Conservation (phyloP, 2,797 vertebrate species). For the Gouania willdenowi region DNA sequence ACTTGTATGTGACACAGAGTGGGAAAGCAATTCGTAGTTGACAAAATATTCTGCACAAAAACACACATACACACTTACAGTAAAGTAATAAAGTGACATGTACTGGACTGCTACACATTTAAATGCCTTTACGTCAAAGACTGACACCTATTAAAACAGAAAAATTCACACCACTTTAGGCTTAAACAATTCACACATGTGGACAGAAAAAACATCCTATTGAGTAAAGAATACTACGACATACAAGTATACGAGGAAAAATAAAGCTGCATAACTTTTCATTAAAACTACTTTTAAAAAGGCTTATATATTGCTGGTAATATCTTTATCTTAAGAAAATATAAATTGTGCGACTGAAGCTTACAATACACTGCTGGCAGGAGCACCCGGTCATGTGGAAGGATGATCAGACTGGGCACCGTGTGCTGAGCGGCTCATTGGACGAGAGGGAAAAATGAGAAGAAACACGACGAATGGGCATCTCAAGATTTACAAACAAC, state of each 20-base stretch:
- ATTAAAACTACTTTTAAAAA: conserved; percentile 94
- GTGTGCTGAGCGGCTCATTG: conserved; percentile 43
- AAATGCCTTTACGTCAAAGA: conserved; percentile 55
- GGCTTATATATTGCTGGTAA: conserved; percentile 96
- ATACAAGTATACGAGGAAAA: conserved; percentile 75
- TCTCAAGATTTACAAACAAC: conserved; percentile 43
- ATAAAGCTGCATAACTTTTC: conserved; percentile 71
- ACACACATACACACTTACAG: conserved; percentile 67
- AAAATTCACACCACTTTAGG: conserved; percentile 56
- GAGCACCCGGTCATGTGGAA: conserved; percentile 73
- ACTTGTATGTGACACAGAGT: too few relatives aligned
- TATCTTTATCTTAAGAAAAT: conserved; percentile 92
- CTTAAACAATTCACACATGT: conserved; percentile 58
- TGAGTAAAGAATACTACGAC: conserved; percentile 73
- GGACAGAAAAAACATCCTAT: conserved; percentile 74
- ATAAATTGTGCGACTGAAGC: conserved; percentile 98
- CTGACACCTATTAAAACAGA: conserved; percentile 49
- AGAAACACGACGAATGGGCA: conserved; percentile 27
- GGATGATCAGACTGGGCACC: conserved; percentile 51
- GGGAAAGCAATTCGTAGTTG: too few relatives aligned
- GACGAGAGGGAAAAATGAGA: neutral
- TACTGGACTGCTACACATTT: conserved; percentile 69
- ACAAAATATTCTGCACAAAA: too few relatives aligned
- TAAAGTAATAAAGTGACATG: conserved; percentile 72
- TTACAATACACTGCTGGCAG: conserved; percentile 90